Evolutionary conservation across 1,140 invertebrate species (phyloP).

Genomic region (Schlechtendalia chinensis): DNA sequence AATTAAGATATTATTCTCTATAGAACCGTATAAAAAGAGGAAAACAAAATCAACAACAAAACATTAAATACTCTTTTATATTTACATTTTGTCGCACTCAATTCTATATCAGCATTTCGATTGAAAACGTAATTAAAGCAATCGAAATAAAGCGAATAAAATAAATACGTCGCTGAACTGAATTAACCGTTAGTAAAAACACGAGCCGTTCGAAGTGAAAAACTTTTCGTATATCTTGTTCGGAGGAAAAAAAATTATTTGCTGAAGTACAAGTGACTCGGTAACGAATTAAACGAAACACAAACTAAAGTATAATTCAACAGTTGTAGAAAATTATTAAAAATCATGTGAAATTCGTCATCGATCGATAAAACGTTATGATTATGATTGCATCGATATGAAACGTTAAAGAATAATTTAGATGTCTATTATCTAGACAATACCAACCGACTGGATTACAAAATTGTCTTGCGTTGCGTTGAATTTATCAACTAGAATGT

Average conservation of each 20-base stretch:
- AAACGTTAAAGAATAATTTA: too few relatives aligned
- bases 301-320: too few relatives aligned
- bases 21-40: not conserved
- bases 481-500: too few relatives aligned
- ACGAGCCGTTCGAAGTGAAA: not conserved
- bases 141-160: not conserved
- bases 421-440: too few relatives aligned
- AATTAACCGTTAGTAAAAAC: not conserved
- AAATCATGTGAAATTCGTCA: too few relatives aligned
- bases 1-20: slow-evolving; percentile 13
- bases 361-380: too few relatives aligned
- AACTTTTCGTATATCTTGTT: not conserved
- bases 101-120: not conserved
- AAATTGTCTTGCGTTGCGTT: too few relatives aligned
- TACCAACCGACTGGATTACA: too few relatives aligned
- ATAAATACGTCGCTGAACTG: not conserved
- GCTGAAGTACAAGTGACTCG: too few relatives aligned
- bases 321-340: too few relatives aligned
- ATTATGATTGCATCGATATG: too few relatives aligned
- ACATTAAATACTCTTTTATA: slow-evolving; percentile 13
- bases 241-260: not conserved
- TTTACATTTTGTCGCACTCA: not conserved
- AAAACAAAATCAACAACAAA: not conserved
- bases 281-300: too few relatives aligned
- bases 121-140: not conserved